phyloP scores from a whole-genome alignment of 2,797 vertebrate species.

The Tenualosa thibaudeaui region DNA sequence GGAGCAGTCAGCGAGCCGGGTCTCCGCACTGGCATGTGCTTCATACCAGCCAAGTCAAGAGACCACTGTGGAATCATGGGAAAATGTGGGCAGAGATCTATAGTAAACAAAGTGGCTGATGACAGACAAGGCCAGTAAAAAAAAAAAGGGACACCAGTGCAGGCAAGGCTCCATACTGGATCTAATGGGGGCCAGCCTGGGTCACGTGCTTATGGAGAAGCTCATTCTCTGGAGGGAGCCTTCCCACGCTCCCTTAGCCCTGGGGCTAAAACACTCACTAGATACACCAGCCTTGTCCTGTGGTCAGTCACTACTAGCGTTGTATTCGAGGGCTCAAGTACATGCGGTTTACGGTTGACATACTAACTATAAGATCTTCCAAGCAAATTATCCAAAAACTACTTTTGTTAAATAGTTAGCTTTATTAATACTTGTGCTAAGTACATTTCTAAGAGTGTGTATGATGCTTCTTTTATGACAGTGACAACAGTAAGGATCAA shows the following conservation, averaged over 20 bases:
- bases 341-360: neutral
- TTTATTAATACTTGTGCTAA: neutral
- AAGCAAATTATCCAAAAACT: neutral
- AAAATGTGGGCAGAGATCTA: neutral
- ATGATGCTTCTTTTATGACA: neutral
- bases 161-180: neutral
- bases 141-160: neutral
- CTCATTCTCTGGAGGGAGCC: slow-evolving; percentile 31
- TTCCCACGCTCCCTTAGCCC: slow-evolving; percentile 49
- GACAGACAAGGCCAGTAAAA: neutral
- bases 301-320: neutral
- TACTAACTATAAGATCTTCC: neutral
- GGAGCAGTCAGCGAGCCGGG: neutral
- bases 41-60: slow-evolving; percentile 21
- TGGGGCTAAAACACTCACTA: slow-evolving; percentile 28
- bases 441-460: neutral
- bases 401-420: neutral
- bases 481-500: neutral
- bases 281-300: slow-evolving; percentile 11
- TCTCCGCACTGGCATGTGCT: neutral
- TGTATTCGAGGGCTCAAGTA: neutral
- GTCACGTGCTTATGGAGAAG: neutral
- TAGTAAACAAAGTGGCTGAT: slow-evolving; percentile 10
- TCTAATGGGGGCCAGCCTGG: neutral
- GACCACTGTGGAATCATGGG: slow-evolving; percentile 15